Evolutionary conservation across 2,113 vertebrate species (phyloP).

Genomic region (Halichoerus grypus): DNA sequence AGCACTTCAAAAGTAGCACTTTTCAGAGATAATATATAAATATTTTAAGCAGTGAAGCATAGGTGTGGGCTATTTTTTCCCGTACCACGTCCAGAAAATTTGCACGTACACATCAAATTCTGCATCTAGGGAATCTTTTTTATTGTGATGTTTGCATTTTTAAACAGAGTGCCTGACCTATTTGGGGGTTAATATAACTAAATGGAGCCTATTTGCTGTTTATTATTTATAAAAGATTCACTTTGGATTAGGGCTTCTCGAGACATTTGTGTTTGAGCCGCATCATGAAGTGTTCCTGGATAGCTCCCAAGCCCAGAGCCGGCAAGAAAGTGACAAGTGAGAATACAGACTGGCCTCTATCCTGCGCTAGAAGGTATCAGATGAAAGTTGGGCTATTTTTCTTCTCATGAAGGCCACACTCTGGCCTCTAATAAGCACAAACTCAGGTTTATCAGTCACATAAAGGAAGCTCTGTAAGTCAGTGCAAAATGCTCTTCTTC

Average conservation of each 20-base stretch:
- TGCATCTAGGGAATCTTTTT: conserved; percentile 84
- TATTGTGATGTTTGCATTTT: conserved; percentile 88
- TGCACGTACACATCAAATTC: conserved; percentile 86
- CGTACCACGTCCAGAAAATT: conserved; percentile 86
- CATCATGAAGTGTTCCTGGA: conserved; percentile 72
- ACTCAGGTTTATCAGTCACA: conserved; percentile 78
- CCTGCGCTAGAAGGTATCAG: conserved; percentile 67
- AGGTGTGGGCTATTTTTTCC: conserved; percentile 84
- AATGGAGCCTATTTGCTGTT: conserved; percentile 89
- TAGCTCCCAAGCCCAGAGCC: conserved; percentile 71
- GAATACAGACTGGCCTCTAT: conserved; percentile 64
- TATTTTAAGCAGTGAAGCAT: conserved; percentile 87
- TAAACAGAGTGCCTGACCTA: conserved; percentile 87
- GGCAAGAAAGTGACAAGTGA: conserved; percentile 82
- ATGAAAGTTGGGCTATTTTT: conserved; percentile 79
- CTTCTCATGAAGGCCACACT: conserved; percentile 78
- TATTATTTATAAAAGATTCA: conserved; percentile 90
- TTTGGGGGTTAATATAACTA: conserved; percentile 88
- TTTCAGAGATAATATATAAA: conserved; percentile 87
- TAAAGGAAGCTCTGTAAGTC: conserved; percentile 75
- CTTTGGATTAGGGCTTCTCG: conserved; percentile 86
- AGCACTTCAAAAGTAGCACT: conserved; percentile 85
- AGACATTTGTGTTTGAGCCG: conserved; percentile 75
- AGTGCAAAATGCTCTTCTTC: conserved; percentile 67
- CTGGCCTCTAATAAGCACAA: conserved; percentile 77